A percentile compares a stretch with the other conserved stretches of the same genome.
phyloP scores from a whole-genome alignment of 2,888 invertebrate genomes.

The Pseudococcus longispinus region DNA sequence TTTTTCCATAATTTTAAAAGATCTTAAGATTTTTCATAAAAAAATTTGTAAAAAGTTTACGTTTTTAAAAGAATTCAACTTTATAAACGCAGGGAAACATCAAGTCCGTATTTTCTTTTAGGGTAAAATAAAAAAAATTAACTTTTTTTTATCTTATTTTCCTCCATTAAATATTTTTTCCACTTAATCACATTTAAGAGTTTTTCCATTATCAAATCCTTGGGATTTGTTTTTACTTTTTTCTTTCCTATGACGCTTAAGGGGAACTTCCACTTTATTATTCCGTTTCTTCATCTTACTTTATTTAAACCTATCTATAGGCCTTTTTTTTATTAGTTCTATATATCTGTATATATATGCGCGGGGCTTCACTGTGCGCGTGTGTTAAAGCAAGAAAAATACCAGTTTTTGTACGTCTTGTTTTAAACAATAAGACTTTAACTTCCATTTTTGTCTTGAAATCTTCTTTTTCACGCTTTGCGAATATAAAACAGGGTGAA shows the following conservation, averaged over 20 bases:
- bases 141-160: slow-evolving; percentile 49
- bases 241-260: slow-evolving; percentile 51
- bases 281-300: slow-evolving; percentile 55
- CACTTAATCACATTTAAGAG: slow-evolving; percentile 57
- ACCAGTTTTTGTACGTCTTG: slow-evolving; percentile 42
- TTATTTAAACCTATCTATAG: slow-evolving; percentile 55
- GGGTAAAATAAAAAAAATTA: slow-evolving; percentile 51
- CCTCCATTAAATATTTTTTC: slow-evolving; percentile 56
- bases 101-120: slow-evolving; percentile 54
- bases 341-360: slow-evolving; percentile 35
- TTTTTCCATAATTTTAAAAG: background rate
- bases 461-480: slow-evolving; percentile 54
- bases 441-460: slow-evolving; percentile 53
- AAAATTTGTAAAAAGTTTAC: slow-evolving; percentile 49
- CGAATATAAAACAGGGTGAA: slow-evolving; percentile 56
- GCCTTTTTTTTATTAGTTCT: slow-evolving; percentile 47
- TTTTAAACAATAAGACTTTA: slow-evolving; percentile 52
- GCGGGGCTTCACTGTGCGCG: background rate
- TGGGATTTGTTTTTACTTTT: slow-evolving; percentile 56
- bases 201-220: slow-evolving; percentile 57
- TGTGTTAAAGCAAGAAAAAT: slow-evolving; percentile 27
- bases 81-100: slow-evolving; percentile 51
- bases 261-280: slow-evolving; percentile 56
- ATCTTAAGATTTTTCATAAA: slow-evolving; percentile 15
- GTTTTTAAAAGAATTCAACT: slow-evolving; percentile 46